Conservation (phyloP, 64 coral and sea anemone species). For the Actinia equina region DNA sequence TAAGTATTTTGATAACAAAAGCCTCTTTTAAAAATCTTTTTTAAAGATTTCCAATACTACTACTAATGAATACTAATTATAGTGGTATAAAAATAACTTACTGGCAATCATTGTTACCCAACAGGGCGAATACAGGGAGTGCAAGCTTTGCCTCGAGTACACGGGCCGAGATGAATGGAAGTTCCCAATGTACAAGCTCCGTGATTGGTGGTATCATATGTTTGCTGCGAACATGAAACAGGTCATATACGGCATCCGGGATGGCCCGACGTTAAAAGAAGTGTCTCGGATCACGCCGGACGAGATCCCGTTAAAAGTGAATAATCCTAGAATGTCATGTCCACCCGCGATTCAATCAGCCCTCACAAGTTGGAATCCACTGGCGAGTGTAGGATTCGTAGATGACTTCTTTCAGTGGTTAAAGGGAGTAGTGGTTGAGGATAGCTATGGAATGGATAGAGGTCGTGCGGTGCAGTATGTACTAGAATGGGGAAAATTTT, state of each 20-base stretch:
- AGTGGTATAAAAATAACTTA: too few relatives aligned
- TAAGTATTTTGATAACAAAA: neutral
- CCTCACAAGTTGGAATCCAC: slow-evolving; percentile 18
- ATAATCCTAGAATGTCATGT: slow-evolving; percentile 6
- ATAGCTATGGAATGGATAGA: neutral
- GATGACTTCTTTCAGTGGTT: slow-evolving; percentile 47
- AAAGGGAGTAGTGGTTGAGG: slow-evolving; percentile 26
- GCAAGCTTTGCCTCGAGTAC: neutral
- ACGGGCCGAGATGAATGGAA: slow-evolving; percentile 18
- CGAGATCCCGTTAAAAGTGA: neutral
- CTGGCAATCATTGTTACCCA: too few relatives aligned
- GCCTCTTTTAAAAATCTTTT: neutral
- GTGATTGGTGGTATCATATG: slow-evolving; percentile 44
- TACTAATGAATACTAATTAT: too few relatives aligned
- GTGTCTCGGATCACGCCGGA: neutral
- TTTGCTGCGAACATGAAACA: slow-evolving; percentile 37
- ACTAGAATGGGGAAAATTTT: slow-evolving; percentile 7
- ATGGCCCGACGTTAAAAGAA: neutral
- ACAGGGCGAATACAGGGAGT: neutral
- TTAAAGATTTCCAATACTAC: too few relatives aligned
- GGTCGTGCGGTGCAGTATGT: neutral
- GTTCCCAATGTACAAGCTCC: slow-evolving; percentile 34
- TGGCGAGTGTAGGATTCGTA: slow-evolving; percentile 3
- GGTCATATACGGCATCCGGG: slow-evolving; percentile 31
- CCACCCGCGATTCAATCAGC: neutral